phyloP scores from a whole-genome alignment of 2,113 vertebrate genomes.

The Casuarius casuarius region DNA sequence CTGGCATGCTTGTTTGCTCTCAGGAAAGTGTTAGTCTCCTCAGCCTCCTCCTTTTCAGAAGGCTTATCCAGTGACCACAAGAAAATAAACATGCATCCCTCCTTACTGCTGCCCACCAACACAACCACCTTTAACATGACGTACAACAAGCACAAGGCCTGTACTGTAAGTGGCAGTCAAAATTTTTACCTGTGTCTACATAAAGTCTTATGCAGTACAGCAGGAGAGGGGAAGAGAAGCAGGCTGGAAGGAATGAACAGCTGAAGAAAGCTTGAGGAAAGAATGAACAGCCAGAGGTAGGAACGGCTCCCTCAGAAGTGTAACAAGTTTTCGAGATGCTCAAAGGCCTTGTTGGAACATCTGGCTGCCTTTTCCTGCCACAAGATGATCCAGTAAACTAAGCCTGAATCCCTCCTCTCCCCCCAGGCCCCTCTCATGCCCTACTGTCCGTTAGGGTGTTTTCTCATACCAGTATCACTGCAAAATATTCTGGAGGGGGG shows the following conservation, averaged over 20 bases:
- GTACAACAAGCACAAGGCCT: not conserved
- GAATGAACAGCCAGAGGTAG: not conserved
- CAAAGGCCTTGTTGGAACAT: not conserved
- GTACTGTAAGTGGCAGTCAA: not conserved
- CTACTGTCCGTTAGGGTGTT: fast-evolving
- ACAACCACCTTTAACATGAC: not conserved
- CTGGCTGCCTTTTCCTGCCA: not conserved
- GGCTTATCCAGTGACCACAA: no score
- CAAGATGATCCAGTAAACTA: not conserved
- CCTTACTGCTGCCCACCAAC: not conserved
- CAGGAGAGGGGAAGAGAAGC: not conserved
- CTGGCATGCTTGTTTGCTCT: fast-evolving
- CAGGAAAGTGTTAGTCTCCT: not conserved
- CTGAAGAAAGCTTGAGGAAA: not conserved
- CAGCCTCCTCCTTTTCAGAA: not conserved
- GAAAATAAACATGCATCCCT: not conserved
- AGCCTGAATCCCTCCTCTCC: not conserved
- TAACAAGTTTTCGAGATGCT: not conserved
- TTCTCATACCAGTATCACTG: not conserved
- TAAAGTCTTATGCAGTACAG: not conserved
- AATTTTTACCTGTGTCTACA: not conserved
- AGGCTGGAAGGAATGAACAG: not conserved
- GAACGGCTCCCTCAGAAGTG: not conserved
- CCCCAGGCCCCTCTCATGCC: fast-evolving
- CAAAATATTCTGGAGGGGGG: not conserved